These are phyloP conservation scores for Henicopernis longicauda DNA, from an alignment of 2,113 vertebrate species.

Conservation along the genomic window DNA sequence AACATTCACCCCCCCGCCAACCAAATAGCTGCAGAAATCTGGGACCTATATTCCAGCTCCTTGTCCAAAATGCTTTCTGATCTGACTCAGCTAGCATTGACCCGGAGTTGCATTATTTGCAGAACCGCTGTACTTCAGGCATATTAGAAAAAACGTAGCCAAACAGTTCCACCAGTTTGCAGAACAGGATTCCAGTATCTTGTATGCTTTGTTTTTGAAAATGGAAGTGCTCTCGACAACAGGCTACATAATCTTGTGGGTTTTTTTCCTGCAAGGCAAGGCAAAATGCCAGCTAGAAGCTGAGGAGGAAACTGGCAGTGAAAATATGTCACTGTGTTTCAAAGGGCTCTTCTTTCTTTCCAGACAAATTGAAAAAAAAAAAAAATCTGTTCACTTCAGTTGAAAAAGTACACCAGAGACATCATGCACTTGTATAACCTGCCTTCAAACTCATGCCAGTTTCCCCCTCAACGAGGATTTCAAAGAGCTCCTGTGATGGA, in stretches of 20 bases:
- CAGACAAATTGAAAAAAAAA: background rate
- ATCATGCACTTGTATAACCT: background rate
- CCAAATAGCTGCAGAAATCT: background rate
- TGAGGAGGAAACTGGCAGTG: conserved; percentile 25
- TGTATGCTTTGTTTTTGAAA: conserved; percentile 22
- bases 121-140: conserved; percentile 31
- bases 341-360: background rate
- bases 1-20: rapidly evolving
- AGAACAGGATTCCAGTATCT: conserved; percentile 42
- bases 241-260: background rate
- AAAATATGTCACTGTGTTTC: conserved; percentile 10
- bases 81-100: background rate
- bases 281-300: conserved; percentile 9
- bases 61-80: background rate
- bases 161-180: conserved; percentile 19
- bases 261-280: background rate
- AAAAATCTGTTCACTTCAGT: background rate
- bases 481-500: background rate
- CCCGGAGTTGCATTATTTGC: background rate
- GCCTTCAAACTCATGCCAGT: background rate
- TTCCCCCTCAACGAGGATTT: background rate
- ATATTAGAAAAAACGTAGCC: conserved; percentile 21
- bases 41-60: background rate
- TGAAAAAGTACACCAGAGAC: background rate
- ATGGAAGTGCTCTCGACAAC: background rate